Evolutionary conservation across 2,113 vertebrate genomes (phyloP), one percentile per base, ranked within the genome.

Genomic region (Ochotona curzoniae): DNA sequence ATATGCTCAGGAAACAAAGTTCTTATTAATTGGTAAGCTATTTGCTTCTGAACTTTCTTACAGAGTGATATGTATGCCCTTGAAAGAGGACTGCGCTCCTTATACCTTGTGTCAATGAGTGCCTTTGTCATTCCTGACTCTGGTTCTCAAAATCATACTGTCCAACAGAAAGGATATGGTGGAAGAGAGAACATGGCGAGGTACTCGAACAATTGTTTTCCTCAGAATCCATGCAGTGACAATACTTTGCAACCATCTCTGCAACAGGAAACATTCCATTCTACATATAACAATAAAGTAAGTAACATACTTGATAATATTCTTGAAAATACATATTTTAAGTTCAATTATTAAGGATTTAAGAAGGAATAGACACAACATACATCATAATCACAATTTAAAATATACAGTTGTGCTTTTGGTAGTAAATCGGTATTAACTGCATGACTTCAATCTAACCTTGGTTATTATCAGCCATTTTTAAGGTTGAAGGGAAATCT

Each of bases 391-490:
- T 54, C 8, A 89, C 38, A 44, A 44, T 6, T 44, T 44, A 14
- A 57, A 71, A 44, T 84, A 25, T 44, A 8, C 26, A 47, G 4
- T 69, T 95, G 13, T 93, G 60, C 47, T 89, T 81, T 74, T n/a
- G 78, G 18, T 30, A 83, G 21, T 8, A 83, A 84, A 67, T 32
- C 38, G 73, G 1, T 64, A 44, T 76, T 93, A 78, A 74, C 30
- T 47, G 0, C 57, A 20, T 85, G 32, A 90, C 44, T 54, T 69
- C 7, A 54, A 30, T 90, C 47, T 87, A 95, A 87, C 66, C 30
- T 94, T 94, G 71, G 79, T 12, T 30, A 82, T 74, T 79, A 79
- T 23, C 30, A 93, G 38, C 7, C 88, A 78, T n/a, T 89, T 83
- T 12, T 47, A 91, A 86, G 13, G 35, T 54, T 91, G 12, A 89